These are phyloP conservation scores for Halcyon leucocephala DNA, from an alignment of 2,797 vertebrate species.

Conservation along the genomic window DNA sequence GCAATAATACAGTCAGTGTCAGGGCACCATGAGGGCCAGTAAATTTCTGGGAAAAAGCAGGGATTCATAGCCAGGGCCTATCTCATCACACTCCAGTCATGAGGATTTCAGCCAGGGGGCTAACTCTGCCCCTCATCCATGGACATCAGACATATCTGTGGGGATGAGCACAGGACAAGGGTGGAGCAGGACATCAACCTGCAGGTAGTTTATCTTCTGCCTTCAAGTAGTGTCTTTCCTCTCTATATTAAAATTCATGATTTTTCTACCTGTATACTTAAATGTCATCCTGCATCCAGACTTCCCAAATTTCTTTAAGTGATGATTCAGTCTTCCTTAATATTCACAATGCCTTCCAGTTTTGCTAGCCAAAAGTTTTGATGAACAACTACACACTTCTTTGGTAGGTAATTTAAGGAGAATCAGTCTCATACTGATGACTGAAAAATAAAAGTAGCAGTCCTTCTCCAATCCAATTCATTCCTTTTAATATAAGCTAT, in stretches of 20 bases:
- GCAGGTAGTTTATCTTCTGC: background rate
- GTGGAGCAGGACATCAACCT: background rate
- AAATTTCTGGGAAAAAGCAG: background rate
- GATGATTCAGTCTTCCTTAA: background rate
- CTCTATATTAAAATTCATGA: background rate
- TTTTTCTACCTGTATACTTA: background rate
- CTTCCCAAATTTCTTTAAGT: background rate
- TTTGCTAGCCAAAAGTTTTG: background rate
- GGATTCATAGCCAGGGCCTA: background rate
- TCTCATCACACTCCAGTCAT: background rate
- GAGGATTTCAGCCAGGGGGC: background rate
- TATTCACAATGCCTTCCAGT: background rate
- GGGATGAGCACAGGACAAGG: background rate
- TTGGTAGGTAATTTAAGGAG: background rate
- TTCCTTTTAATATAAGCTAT: background rate
- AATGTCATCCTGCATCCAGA: background rate
- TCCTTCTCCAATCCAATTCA: background rate
- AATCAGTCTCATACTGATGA: background rate
- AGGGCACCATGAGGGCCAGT: background rate
- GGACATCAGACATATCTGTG: accelerated
- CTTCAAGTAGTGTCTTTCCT: background rate
- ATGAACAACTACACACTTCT: background rate
- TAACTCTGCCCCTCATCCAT: accelerated
- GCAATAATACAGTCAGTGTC: background rate
- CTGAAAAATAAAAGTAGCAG: background rate